Base-by-base conservation (phyloP, 2,113 vertebrate species). In the Amphiprion percula region DNA sequence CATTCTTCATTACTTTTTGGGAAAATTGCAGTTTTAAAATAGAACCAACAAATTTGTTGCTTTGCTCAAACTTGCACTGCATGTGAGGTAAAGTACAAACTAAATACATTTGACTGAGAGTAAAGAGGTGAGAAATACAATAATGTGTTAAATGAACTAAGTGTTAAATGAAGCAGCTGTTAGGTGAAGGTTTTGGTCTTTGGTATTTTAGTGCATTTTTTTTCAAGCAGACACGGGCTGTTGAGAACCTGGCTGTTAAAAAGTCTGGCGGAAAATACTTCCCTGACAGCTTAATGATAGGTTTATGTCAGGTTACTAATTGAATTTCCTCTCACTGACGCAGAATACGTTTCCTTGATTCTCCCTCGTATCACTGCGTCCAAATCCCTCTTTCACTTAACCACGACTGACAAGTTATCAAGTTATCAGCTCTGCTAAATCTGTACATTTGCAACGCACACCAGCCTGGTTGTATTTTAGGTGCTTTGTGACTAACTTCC, bases 291-390 rank as follows among this genome's bases (percentile, higher is more conserved):
- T 60, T 87, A 91, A 92, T 91, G 87, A 91, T 59, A 75, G 89
- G 74, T 88, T 92, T 79, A 88, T 84, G 85, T 89, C 84, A 65
- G 60, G 77, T 84, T 71, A 77, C 83, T 90, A 89, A 90, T 88
- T 87, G 71, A 92, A 90, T 93, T 94, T 89, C 86, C 89, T 84
- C 86, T 74, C 78, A 11, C 70, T 87, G 90, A 85, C 82, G 88
- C 70, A 85, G 64, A 68, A 65, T 70, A 77, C 65, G 74, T 77
- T 88, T 83, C 82, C 85, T 80, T 24, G 1, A 62, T 61, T 41
- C 81, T 77, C 26, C 2, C 62, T 58, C 21, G 24, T 54, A 75
- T 50, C 79, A 24, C 39, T 10, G 8, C 6, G 60, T 56, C 77
- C 50, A 81, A 49, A 75, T 54, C 56, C 65, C 53, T 44, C 61